Percentiles rank a stretch among this genome's conserved stretches.
Conservation (phyloP, 2,797 vertebrate genomes). For the Enteromius argenteus region DNA sequence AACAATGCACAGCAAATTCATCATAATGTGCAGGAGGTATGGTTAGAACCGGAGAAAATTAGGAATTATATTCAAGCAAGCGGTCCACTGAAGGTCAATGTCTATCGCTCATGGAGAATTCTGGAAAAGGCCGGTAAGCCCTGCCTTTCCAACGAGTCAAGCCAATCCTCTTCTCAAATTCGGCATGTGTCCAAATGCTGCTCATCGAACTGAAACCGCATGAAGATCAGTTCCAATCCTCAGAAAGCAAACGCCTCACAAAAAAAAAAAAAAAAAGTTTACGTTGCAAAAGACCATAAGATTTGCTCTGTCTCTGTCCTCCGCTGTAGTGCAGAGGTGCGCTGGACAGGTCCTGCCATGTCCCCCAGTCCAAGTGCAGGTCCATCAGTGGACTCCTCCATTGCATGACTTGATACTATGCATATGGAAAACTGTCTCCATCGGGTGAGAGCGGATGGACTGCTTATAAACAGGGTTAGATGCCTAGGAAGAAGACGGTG, state of each 20-base stretch:
- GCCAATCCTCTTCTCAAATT: conserved; percentile 29
- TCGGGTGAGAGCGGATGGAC: conserved; percentile 85
- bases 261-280: background rate
- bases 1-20: conserved; percentile 50
- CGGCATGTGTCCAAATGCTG: background rate
- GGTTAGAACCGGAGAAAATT: conserved; percentile 45
- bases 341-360: conserved; percentile 78
- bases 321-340: conserved; percentile 53
- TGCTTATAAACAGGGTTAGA: conserved; percentile 96
- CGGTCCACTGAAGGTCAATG: background rate
- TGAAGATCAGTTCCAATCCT: conserved; percentile 10
- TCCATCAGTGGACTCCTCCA: conserved; percentile 87
- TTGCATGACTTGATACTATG: conserved; percentile 88
- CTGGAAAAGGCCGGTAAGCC: background rate
- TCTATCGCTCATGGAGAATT: conserved; percentile 12
- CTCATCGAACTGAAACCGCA: background rate
- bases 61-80: conserved; percentile 49
- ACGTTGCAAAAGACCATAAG: background rate
- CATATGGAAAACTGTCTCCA: conserved; percentile 89
- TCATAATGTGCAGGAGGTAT: conserved; percentile 54
- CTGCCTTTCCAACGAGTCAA: conserved; percentile 3
- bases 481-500: conserved; percentile 79
- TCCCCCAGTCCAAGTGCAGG: conserved; percentile 58
- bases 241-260: background rate
- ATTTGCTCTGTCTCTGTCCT: conserved; percentile 27